Conservation (phyloP, 2,797 vertebrate species). For the Enteromius afrohamiltoni region DNA sequence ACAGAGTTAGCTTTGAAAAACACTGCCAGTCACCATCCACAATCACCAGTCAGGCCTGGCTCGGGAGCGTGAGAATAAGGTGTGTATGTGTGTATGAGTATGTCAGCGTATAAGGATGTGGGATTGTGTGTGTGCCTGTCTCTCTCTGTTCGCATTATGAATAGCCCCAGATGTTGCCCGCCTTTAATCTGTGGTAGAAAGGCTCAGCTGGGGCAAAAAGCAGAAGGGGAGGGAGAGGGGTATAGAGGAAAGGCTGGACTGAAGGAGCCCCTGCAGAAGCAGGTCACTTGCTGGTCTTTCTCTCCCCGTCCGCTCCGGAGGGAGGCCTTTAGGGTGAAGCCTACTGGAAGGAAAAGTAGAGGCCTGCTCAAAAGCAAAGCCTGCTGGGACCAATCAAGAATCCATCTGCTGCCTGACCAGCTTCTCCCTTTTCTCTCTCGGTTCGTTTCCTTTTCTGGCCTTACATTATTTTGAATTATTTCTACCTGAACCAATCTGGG, state of each 20-base stretch:
- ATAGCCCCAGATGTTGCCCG: slow-evolving; percentile 90
- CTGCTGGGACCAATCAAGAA: slow-evolving; percentile 69
- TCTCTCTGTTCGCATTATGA: slow-evolving; percentile 76
- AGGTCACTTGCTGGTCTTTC: slow-evolving; percentile 79
- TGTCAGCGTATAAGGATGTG: slow-evolving; percentile 39
- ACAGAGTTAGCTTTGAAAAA: slow-evolving; percentile 58
- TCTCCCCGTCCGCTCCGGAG: slow-evolving; percentile 78
- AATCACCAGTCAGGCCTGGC: slow-evolving; percentile 75
- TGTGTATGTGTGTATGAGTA: slow-evolving; percentile 51
- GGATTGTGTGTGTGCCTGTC: slow-evolving; percentile 53
- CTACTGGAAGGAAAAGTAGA: slow-evolving; percentile 68
- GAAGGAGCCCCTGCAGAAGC: slow-evolving; percentile 80
- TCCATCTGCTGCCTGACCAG: slow-evolving; percentile 72
- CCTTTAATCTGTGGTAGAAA: slow-evolving; percentile 89
- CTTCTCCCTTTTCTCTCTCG: slow-evolving; percentile 57
- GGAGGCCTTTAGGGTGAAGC: slow-evolving; percentile 78
- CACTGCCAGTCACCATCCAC: slow-evolving; percentile 54
- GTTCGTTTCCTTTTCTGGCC: slow-evolving; percentile 64
- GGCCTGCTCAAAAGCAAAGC: slow-evolving; percentile 64
- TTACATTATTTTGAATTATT: background rate
- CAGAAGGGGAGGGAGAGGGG: slow-evolving; percentile 74
- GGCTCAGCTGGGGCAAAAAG: slow-evolving; percentile 88
- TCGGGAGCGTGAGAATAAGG: slow-evolving; percentile 80
- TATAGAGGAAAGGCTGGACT: slow-evolving; percentile 76
- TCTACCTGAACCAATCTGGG: background rate